Base-by-base conservation (phyloP, 1,140 invertebrate genomes). In the Diorhabda elongata region DNA sequence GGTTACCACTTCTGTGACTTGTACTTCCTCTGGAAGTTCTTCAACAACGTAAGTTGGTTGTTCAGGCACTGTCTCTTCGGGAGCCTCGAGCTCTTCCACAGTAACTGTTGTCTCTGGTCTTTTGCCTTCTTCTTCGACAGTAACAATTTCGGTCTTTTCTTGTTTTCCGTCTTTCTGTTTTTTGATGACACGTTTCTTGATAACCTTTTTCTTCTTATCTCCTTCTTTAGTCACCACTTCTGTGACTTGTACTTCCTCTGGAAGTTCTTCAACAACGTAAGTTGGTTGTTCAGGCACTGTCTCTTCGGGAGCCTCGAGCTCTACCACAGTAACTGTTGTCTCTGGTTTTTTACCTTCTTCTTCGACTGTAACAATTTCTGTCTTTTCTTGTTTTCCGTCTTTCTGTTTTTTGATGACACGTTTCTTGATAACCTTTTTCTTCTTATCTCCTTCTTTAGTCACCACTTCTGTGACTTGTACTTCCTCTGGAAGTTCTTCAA, bases 71-170 rank as follows among this genome's bases (percentile, higher is more conserved):
- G 80, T 64, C 41, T 79, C 77, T 65, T 84, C 78, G 2, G 80
- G 79, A 0, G 82, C 73, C 3, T 78, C 77, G 5, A 82, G 79
- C 68, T 82, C 79, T 75, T 83, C 81, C n/a, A 79, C 77, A 44
- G 73, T 57, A 57, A 83, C 74, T 9, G 58, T 75, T 42, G 64
- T 75, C 70, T 71, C 69, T 5, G 80, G 79, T 61, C 71, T 60
- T 67, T 82, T 78, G 8, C 76, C 76, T 64, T 76, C 72, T 71
- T 81, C 78, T 66, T 80, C 76, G 0, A 79, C 73, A 2, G 74
- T 79, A 0, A 78, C 75, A 68, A 81, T 78, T 75, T 81, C 72
- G 0, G 73, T 77, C 4, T 76, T 72, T 64, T 76, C 73, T 62
- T 74, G 71, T 67, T 76, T 77, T 42, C 73, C 67, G 41, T 77